Conservation (phyloP, 1,140 invertebrate species). For the Cyrtorhinus lividipennis region DNA sequence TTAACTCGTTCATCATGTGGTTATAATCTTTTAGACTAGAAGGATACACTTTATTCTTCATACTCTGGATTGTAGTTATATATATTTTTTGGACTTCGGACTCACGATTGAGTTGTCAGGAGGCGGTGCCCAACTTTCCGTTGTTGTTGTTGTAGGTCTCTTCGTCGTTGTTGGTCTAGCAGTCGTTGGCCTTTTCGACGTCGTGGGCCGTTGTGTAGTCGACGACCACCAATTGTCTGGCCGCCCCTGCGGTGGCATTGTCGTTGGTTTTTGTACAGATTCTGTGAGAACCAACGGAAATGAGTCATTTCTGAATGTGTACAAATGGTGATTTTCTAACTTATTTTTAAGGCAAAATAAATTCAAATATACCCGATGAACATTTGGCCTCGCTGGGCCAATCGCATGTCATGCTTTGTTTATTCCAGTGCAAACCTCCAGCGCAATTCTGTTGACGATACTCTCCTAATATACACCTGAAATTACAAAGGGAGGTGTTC, state of each 20-base stretch:
- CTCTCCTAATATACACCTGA: conserved; percentile 49
- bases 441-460: conserved; percentile 54
- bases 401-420: conserved; percentile 47
- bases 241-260: conserved; percentile 19
- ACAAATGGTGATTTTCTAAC: neutral
- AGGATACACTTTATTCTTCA: no score
- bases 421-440: conserved; percentile 67
- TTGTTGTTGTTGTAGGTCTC: conserved; percentile 20
- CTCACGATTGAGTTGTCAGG: no score
- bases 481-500: no score
- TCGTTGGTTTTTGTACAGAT: conserved; percentile 14
- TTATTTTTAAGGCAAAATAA: neutral
- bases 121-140: conserved; percentile 10
- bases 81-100: no score
- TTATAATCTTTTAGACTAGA: no score
- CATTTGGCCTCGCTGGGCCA: conserved; percentile 62
- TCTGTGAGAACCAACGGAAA: neutral
- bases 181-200: neutral
- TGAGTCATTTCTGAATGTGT: neutral
- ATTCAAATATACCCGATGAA: conserved; percentile 20
- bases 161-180: neutral
- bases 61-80: no score
- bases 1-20: neutral
- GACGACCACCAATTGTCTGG: neutral
- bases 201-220: neutral